phyloP scores from a whole-genome alignment of 2,888 invertebrate genomes.

The Athrips mouffetella region DNA sequence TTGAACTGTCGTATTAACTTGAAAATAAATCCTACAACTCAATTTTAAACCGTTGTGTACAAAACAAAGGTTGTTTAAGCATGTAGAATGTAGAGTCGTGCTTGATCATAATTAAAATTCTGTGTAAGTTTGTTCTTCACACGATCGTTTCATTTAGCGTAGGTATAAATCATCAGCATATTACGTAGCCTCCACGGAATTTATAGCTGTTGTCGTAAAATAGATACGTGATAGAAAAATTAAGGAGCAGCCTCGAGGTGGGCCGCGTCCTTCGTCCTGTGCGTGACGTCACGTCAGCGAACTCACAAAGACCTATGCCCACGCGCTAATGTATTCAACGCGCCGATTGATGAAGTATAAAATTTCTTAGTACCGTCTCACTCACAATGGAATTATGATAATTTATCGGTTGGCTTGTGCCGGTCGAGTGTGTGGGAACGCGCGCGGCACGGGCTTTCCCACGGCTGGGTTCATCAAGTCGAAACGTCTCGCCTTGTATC shows the following conservation, averaged over 20 bases:
- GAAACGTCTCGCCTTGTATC: conserved; percentile 49
- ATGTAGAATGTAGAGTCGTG: not conserved
- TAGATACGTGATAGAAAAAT: conserved; percentile 53
- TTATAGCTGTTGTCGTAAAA: conserved; percentile 50
- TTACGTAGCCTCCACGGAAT: conserved; percentile 41
- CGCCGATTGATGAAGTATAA: conserved; percentile 78
- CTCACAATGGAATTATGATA: conserved; percentile 79
- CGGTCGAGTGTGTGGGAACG: conserved; percentile 79
- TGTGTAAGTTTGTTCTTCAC: conserved; percentile 32
- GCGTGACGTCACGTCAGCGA: conserved; percentile 44
- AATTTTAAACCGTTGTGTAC: too few species aligned
- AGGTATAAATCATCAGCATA: conserved; percentile 32
- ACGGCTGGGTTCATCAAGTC: conserved; percentile 51
- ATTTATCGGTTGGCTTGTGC: conserved; percentile 79
- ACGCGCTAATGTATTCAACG: conserved; percentile 77
- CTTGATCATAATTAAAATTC: not conserved
- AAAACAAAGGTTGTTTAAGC: too few species aligned
- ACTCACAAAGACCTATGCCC: conserved; percentile 65
- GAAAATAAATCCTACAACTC: too few species aligned
- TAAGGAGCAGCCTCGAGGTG: conserved; percentile 39
- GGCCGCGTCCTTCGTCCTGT: conserved; percentile 30
- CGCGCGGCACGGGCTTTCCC: conserved; percentile 77
- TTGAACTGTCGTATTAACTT: too few species aligned
- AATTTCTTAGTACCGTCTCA: conserved; percentile 78
- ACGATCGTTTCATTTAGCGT: conserved; percentile 33